phyloP scores from a whole-genome alignment of 2,113 vertebrate genomes.

The Ploceus nigricollis region DNA sequence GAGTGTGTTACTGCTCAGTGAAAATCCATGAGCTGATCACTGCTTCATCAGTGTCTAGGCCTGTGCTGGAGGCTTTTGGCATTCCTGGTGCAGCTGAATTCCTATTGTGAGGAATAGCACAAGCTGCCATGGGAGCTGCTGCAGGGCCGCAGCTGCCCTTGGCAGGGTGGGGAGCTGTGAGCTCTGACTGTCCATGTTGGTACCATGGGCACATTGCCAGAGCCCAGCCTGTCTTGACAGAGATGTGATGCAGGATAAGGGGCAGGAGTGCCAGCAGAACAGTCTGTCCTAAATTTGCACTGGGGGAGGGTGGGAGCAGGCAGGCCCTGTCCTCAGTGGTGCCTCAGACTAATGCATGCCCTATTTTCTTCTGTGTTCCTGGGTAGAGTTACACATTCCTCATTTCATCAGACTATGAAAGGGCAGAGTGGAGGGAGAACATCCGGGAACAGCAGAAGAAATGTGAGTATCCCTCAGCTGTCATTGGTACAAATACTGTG shows the following conservation, averaged over 20 bases:
- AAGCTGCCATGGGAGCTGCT: neutral
- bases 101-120: neutral
- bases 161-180: neutral
- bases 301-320: neutral
- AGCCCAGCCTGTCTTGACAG: neutral
- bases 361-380: neutral
- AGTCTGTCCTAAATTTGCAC: neutral
- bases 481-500: neutral
- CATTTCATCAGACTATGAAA: constrained; percentile 94
- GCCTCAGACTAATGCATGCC: neutral
- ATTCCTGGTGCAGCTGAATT: neutral
- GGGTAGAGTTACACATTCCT: constrained; percentile 91
- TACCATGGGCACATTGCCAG: rapidly evolving
- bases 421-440: constrained; percentile 92
- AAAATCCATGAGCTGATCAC: neutral
- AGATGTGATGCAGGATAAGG: neutral
- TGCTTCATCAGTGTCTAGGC: neutral
- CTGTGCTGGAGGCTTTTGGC: neutral
- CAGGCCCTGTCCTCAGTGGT: neutral
- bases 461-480: constrained; percentile 76
- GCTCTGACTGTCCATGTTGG: neutral
- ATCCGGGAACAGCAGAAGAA: constrained; percentile 98
- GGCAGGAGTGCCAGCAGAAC: neutral
- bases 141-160: neutral
- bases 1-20: neutral